These are phyloP conservation scores for Whitmania pigra DNA, from an alignment of 1,140 invertebrate species.

Conservation along the genomic window DNA sequence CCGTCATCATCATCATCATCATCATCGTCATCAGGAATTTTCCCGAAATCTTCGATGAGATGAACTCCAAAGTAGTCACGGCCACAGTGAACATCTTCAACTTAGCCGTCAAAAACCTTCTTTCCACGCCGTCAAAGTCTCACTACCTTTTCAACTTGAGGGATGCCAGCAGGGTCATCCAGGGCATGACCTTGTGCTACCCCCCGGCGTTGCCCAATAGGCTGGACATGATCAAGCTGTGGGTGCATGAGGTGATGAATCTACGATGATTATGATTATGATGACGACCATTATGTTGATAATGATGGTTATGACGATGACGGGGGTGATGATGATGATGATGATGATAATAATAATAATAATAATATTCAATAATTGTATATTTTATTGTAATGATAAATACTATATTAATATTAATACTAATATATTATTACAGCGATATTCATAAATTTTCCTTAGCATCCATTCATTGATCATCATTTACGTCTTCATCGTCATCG, in stretches of 20 bases:
- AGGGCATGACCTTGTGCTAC: slow-evolving; percentile 79
- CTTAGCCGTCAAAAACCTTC: slow-evolving; percentile 60
- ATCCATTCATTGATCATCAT: too few relatives aligned
- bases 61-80: slow-evolving; percentile 71
- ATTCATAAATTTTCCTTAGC: too few relatives aligned
- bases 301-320: not conserved
- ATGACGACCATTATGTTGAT: not conserved
- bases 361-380: too few relatives aligned
- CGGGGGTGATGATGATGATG: too few relatives aligned
- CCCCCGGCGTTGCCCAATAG: slow-evolving; percentile 79
- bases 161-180: slow-evolving; percentile 72
- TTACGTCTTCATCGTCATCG: too few relatives aligned
- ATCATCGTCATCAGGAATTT: slow-evolving; percentile 61
- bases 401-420: too few relatives aligned
- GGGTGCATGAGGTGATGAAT: slow-evolving; percentile 71
- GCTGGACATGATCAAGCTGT: slow-evolving; percentile 74
- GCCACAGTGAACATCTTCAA: slow-evolving; percentile 79
- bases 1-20: slow-evolving; percentile 50
- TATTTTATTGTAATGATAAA: too few relatives aligned
- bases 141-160: slow-evolving; percentile 89
- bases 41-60: slow-evolving; percentile 84
- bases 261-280: not conserved
- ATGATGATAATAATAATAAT: too few relatives aligned
- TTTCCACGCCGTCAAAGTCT: slow-evolving; percentile 80
- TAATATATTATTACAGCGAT: too few relatives aligned